These are phyloP conservation scores for Sebastiscus albofasciatus DNA, from an alignment of 2,797 vertebrate genomes.

Conservation along the genomic window DNA sequence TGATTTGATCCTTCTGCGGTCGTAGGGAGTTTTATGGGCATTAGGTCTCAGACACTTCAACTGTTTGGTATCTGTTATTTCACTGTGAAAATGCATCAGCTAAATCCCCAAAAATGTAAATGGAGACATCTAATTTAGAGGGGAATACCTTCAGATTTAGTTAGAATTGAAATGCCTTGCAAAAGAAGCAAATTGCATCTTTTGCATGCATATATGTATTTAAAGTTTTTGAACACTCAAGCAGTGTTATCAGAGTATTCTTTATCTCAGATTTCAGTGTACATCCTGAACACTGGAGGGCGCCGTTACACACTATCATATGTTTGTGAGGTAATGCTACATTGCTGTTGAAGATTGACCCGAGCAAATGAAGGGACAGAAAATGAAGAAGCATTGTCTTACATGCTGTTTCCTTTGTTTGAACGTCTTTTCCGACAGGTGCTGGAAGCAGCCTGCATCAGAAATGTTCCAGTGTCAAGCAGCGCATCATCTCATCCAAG, in stretches of 20 bases:
- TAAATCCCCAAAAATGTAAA: constrained; percentile 15
- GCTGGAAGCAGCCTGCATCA: constrained; percentile 98
- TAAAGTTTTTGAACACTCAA: background rate
- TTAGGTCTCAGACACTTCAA: constrained; percentile 7
- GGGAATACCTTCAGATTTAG: background rate
- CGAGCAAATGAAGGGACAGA: background rate
- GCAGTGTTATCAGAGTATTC: background rate
- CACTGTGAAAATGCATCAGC: background rate
- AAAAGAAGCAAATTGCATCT: background rate
- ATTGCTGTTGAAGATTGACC: background rate
- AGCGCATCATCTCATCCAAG: constrained; percentile 99
- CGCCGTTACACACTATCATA: constrained; percentile 34
- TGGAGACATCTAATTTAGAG: background rate
- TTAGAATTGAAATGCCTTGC: background rate
- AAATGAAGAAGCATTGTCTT: background rate
- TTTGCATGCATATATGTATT: background rate
- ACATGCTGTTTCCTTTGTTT: constrained; percentile 12
- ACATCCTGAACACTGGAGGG: constrained; percentile 70
- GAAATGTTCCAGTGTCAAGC: constrained; percentile 99
- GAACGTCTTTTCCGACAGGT: constrained; percentile 79
- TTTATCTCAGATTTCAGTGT: constrained; percentile 34
- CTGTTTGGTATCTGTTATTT: constrained; percentile 7
- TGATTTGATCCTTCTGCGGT: background rate
- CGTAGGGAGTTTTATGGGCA: background rate
- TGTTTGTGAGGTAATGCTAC: background rate